Conservation (phyloP, 2,113 vertebrate species). For the Otus sunia region DNA sequence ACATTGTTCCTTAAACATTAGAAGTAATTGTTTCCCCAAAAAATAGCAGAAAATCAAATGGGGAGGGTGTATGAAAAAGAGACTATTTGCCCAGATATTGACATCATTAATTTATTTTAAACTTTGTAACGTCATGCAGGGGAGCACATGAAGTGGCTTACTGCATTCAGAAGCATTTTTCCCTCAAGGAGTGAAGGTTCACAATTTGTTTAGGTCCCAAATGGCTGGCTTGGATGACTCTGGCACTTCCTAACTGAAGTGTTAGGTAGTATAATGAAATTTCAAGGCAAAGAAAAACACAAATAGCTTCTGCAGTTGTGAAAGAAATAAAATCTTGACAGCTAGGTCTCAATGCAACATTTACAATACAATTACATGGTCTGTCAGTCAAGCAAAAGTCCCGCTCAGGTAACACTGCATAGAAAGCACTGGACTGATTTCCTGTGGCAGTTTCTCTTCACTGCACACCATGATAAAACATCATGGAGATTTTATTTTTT, state of each 20-base stretch:
- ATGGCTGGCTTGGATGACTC: background rate
- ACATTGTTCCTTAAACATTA: background rate
- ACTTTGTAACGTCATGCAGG: background rate
- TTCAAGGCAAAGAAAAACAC: constrained; percentile 18
- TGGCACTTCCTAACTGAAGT: background rate
- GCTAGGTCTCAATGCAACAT: background rate
- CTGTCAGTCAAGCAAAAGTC: background rate
- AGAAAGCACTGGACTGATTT: background rate
- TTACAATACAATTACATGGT: background rate
- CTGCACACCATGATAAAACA: background rate
- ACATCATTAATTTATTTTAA: background rate
- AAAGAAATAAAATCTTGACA: background rate
- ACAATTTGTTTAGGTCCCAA: background rate
- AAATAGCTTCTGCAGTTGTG: background rate
- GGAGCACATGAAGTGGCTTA: background rate
- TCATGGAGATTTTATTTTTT: background rate
- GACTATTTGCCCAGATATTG: background rate
- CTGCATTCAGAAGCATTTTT: background rate
- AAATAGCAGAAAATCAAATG: background rate
- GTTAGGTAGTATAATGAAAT: constrained; percentile 16
- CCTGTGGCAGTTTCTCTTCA: background rate
- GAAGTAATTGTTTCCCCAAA: constrained; percentile 39
- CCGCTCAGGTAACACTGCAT: background rate
- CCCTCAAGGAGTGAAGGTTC: background rate
- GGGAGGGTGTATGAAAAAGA: background rate